Evolutionary conservation across 2,888 invertebrate genomes (phyloP).

Genomic region (Diogma glabrata): DNA sequence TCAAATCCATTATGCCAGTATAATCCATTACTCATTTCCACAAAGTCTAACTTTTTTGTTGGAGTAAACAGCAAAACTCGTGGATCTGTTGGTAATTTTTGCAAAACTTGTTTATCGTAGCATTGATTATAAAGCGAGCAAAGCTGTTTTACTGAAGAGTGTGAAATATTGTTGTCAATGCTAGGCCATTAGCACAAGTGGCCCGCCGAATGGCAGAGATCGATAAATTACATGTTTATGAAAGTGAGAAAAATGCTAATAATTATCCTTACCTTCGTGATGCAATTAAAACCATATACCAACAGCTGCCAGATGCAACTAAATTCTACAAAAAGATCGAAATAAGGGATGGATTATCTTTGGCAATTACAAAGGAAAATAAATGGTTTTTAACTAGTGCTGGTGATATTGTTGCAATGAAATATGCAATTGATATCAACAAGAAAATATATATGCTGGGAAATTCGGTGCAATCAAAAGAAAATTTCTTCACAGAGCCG

Average conservation of each 20-base stretch:
- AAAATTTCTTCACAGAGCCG: neutral
- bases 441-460: conserved; percentile 1
- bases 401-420: conserved; percentile 2
- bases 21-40: no score
- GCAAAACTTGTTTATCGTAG: no score
- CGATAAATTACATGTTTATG: neutral
- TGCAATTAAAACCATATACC: neutral
- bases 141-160: no score
- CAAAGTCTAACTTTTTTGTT: no score
- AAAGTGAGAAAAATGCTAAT: conserved; percentile 1
- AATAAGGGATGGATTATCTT: neutral
- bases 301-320: neutral
- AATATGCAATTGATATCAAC: neutral
- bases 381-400: conserved; percentile 3
- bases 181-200: neutral
- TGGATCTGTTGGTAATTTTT: neutral
- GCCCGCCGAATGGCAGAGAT: neutral
- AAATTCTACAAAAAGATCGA: no score
- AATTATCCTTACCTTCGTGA: neutral
- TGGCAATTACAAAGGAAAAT: neutral
- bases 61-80: neutral
- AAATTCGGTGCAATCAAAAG: neutral
- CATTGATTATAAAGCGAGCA: no score
- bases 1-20: neutral
- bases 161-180: no score